phyloP scores from a whole-genome alignment of 2,797 vertebrate species.

The Gambelia wislizenii region DNA sequence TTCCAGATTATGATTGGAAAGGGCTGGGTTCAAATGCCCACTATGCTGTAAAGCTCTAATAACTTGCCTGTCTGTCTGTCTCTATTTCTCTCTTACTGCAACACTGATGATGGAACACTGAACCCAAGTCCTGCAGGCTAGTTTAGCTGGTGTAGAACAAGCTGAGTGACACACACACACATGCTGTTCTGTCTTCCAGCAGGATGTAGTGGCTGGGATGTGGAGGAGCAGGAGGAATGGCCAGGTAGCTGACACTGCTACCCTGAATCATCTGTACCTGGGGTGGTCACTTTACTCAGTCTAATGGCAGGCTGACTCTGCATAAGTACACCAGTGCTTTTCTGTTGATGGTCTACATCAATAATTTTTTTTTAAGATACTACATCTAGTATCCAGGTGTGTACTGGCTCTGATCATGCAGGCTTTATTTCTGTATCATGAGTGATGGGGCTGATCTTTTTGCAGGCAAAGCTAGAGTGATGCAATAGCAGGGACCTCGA shows the following conservation, averaged over 20 bases:
- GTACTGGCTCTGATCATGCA: not conserved
- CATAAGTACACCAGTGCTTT: no score
- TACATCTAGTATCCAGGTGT: not conserved
- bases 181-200: no score
- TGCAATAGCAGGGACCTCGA: not conserved
- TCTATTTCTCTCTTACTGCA: not conserved
- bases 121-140: no score
- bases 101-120: no score
- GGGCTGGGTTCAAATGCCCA: not conserved
- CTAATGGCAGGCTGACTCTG: not conserved
- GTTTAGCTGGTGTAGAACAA: no score
- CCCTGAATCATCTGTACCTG: no score
- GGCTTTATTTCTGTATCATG: not conserved
- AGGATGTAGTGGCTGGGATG: not conserved
- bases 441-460: no score
- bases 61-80: not conserved
- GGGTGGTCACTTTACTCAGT: not conserved
- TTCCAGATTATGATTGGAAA: not conserved
- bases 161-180: no score
- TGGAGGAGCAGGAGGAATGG: not conserved
- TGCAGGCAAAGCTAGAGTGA: not conserved
- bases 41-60: not conserved
- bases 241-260: no score
- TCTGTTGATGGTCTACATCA: not conserved
- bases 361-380: no score